These are phyloP conservation scores for Bucco capensis DNA, from an alignment of 2,113 vertebrate species.

Conservation along the genomic window DNA sequence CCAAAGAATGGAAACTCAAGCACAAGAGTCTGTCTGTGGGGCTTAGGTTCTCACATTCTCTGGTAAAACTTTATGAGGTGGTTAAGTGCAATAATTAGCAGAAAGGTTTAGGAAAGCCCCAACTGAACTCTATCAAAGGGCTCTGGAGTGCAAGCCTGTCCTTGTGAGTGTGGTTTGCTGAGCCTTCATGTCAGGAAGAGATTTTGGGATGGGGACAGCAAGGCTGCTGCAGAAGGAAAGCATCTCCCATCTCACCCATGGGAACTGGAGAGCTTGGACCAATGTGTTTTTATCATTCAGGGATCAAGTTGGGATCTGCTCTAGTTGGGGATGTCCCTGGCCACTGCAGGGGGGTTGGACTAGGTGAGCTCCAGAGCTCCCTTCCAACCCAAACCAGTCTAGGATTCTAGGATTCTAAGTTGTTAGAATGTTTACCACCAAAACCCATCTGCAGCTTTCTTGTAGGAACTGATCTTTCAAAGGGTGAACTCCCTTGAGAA, in stretches of 20 bases:
- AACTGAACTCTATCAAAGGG: not conserved
- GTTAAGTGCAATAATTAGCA: not conserved
- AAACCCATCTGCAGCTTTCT: not conserved
- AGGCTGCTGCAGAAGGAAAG: not conserved
- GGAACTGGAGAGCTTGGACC: fast-evolving
- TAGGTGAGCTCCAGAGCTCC: no score
- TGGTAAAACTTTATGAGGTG: fast-evolving
- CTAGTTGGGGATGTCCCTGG: no score
- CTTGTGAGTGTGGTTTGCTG: not conserved
- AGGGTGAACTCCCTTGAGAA: not conserved
- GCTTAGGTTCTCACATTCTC: not conserved
- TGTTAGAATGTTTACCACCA: not conserved
- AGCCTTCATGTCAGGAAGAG: not conserved
- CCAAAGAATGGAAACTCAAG: constrained; percentile 24
- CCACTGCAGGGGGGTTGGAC: no score
- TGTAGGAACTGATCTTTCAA: not conserved
- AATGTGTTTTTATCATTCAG: not conserved
- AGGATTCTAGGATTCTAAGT: no score
- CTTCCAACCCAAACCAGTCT: no score
- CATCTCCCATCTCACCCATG: not conserved
- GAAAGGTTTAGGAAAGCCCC: not conserved
- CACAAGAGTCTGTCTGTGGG: not conserved
- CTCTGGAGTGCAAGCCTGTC: not conserved
- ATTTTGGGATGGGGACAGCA: not conserved
- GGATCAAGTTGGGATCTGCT: no score